Evolutionary conservation across 2,888 invertebrate species (phyloP).

Genomic region (Acanthosoma haemorrhoidale): DNA sequence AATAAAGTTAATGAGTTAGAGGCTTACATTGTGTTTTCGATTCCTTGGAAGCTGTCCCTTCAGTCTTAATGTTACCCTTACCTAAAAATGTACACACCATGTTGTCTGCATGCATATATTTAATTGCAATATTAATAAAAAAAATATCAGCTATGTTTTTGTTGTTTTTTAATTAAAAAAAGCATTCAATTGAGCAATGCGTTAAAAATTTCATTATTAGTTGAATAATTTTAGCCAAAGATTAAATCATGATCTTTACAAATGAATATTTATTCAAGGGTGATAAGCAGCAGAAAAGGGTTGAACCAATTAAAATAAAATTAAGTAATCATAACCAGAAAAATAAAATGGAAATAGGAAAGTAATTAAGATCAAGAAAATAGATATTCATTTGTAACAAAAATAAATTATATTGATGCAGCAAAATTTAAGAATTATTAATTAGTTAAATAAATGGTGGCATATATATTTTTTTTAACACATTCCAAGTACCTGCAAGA

Average conservation of each 20-base stretch:
- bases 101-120: slow-evolving; percentile 6
- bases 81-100: slow-evolving; percentile 20
- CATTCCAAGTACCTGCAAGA: no score
- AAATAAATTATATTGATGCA: no score
- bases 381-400: no score
- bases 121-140: not conserved
- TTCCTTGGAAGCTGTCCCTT: not conserved
- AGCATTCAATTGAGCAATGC: not conserved
- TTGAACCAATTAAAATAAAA: no score
- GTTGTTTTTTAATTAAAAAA: not conserved
- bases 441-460: no score
- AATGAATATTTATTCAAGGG: not conserved
- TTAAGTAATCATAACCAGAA: no score
- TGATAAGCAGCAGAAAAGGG: no score
- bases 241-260: not conserved
- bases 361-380: no score
- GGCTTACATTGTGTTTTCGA: slow-evolving; percentile 23
- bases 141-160: not conserved
- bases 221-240: not conserved
- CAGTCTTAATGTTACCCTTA: slow-evolving; percentile 4
- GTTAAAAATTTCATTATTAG: not conserved
- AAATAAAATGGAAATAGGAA: no score
- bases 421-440: no score
- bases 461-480: no score
- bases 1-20: slow-evolving; percentile 20